Base-by-base conservation (phyloP, 2,113 vertebrate species). In the Gallinago paraguaiae region DNA sequence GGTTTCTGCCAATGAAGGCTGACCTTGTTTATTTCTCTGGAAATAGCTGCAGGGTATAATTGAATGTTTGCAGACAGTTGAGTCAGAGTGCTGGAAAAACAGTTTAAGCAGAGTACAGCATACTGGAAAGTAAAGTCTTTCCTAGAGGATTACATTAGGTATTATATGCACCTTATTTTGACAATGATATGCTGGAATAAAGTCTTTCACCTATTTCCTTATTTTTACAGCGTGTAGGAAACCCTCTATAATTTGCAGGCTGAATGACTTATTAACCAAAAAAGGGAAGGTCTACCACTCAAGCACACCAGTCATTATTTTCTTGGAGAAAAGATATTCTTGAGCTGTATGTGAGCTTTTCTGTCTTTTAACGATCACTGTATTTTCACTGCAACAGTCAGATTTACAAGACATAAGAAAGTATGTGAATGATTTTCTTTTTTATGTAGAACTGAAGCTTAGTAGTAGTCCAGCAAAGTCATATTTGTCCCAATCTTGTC, bases 11-110 rank as follows among this genome's bases (percentile, higher is more conserved):
- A 94, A 37, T 33, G 63, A 85, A 82, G 88, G 59, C 85, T 96
- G 93, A 92, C 96, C 96, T 92, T 95, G 84, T 96, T 96, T 96
- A 95, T 93, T 79, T 93, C 91, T 92, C 94, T 95, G 95, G 90
- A 95, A 95, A 92, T 77, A 93, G 92, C 96, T 96, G 67, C 84
- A 92, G 95, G 95, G 72, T 86, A 41, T 94, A 97, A 97, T 92
- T 94, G 96, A 95, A 94, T 91, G 88, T 95, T 89, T 96, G 81
- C 91, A 94, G 86, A 88, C 88, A 93, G 94, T 83, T 82, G 64
- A 97, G 65, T 93, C 91, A 94, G 74, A 97, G 85, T 24, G 45
- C 93, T 97, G 56, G 81, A 95, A 95, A 97, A 96, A 82, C 15
- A 95, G 48, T n/a, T 43, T 23, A 75, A 91, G 75, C n/a, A 68